Base-by-base conservation (phyloP, 2,797 vertebrate genomes). In the Hemibagrus guttatus region DNA sequence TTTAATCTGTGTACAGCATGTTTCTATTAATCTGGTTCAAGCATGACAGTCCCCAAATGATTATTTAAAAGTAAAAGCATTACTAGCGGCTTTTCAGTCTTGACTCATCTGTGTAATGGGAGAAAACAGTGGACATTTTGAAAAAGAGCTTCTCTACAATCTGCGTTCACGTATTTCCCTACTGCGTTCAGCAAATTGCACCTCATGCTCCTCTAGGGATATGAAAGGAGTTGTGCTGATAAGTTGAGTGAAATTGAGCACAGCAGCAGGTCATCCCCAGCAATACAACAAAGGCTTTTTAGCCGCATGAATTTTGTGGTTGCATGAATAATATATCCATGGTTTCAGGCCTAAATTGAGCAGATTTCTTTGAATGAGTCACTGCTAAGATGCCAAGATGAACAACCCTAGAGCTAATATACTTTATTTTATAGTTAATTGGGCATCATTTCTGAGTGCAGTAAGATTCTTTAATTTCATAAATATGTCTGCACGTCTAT, bases 231-330 rank as follows among this genome's bases (percentile, higher is more conserved):
- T 88, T 79, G 72, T 86, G 81, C 59, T 83, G 87, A 79, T 86
- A 78, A 85, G 74, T 86, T 78, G 87, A 79, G 80, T 83, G 87
- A 85, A 86, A 69, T 69, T 85, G 79, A 82, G 49, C 83, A 85
- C 87, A 88, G 75, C 79, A 68, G 87, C 80, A 85, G 87, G 87
- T 88, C 87, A 85, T 88, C 80, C 49, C 72, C 63, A 75, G 71
- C 87, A 85, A 85, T 68, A 76, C 72, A 88, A 83, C 84, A 82
- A 86, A 81, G 69, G 19, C 71, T 83, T 46, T 81, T 82, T 68
- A 56, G 80, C 26, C n/a, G 58, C 69, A 71, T 83, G 80, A 72
- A 79, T 80, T 81, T 78, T 63, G 81, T 88, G 63, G 56, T 54
- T 64, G 61, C 81, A 88, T 86, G 72, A 86, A 86, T 86, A 83